Base-by-base conservation (phyloP, 2,113 vertebrate genomes). In the Pseudonaja textilis region DNA sequence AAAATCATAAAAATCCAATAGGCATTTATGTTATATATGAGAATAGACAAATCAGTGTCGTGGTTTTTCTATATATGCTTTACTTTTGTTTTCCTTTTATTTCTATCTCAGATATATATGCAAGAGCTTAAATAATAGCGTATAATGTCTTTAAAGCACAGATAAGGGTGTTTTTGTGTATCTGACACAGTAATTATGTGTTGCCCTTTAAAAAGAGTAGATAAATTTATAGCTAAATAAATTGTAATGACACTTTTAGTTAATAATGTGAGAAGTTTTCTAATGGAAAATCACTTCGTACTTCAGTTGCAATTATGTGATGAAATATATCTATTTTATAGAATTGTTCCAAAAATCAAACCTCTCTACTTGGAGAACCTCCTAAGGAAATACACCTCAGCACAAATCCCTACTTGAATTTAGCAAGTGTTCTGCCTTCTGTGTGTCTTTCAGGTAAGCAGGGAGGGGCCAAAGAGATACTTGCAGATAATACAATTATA, bases 321-420 rank as follows among this genome's bases (percentile, higher is more conserved):
- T 56, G 26, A 22, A 29, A 8, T 90, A 4, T 74, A 8, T 64
- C 16, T 64, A 89, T 94, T 95, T 86, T 42, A 12, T 88, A 99
- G 99, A 95, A 95, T 94, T 95, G 97, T 47, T 95, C 96, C 93
- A 98, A 97, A 91, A 98, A 97, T 92, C 99, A 99, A 96, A 98
- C 98, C 50, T 99, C 99, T 11, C 97, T 99, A 54, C 95, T 99
- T 93, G 99, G 99, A 85, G 99, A 99, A 8, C 99, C 99, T 50
- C 99, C 99, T 0, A 99, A 98, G 96, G 99, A 99, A 96, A 98
- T 99, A 26, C 97, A 98, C 39, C 98, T 99, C 20, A 99, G 99
- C 91, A 99, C 98, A 89, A 99, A 99, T 95, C 99, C 99, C 0
- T 99, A 99, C 96, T 97, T 99, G 96, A 99, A 99, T 96, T 92